A percentile compares a stretch with the other conserved stretches of the same genome.
phyloP scores from a whole-genome alignment of 2,888 invertebrate genomes.

The Drosophila helvetica region DNA sequence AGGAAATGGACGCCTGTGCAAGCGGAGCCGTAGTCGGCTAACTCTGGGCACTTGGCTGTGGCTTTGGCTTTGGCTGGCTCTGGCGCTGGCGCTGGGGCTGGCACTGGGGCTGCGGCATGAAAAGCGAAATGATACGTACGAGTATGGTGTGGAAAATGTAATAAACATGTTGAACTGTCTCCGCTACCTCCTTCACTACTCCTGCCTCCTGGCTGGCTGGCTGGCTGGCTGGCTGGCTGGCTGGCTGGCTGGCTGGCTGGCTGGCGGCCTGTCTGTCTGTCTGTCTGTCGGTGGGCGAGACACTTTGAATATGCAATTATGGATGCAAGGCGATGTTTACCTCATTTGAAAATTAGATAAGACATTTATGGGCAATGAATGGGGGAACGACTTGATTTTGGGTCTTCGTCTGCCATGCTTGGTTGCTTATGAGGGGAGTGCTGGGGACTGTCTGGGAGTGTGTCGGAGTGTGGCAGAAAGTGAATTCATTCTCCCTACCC shows the following conservation, averaged over 20 bases:
- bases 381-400: slow-evolving; percentile 63
- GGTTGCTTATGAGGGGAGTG: not conserved
- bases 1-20: slow-evolving; percentile 65
- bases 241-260: no score
- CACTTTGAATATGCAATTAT: slow-evolving; percentile 75
- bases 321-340: slow-evolving; percentile 66
- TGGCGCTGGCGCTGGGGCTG: slow-evolving; percentile 19
- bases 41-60: slow-evolving; percentile 19
- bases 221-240: slow-evolving; percentile 22
- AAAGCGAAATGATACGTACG: slow-evolving; percentile 52
- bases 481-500: slow-evolving; percentile 5
- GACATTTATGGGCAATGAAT: slow-evolving; percentile 57
- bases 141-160: slow-evolving; percentile 71
- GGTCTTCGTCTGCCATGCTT: slow-evolving; percentile 13
- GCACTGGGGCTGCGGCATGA: slow-evolving; percentile 36
- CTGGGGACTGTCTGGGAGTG: not conserved
- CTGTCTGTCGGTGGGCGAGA: slow-evolving; percentile 59
- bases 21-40: slow-evolving; percentile 16
- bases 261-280: no score
- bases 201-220: slow-evolving; percentile 7
- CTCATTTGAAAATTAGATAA: slow-evolving; percentile 72
- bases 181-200: not conserved
- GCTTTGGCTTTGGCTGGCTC: slow-evolving; percentile 18
- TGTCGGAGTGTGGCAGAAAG: not conserved
- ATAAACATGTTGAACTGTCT: slow-evolving; percentile 67